Percentiles rank a stretch among this genome's conserved stretches.
Evolutionary conservation across 2,797 vertebrate genomes (phyloP).

Genomic region (Enteromius fasciolatus): DNA sequence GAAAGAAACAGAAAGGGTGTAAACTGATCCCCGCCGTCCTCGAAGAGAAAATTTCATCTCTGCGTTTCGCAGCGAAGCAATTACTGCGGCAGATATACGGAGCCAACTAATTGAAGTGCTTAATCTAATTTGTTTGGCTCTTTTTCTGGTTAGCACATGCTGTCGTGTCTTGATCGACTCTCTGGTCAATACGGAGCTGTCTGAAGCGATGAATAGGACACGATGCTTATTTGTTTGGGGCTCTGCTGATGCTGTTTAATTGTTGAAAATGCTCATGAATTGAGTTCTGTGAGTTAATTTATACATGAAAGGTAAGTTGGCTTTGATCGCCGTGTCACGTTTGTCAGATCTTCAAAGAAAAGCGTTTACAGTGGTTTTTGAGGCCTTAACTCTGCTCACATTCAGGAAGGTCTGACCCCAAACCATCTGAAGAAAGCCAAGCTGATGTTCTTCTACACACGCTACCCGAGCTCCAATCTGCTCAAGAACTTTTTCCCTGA

Average conservation of each 20-base stretch:
- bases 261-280: not conserved
- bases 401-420: slow-evolving; percentile 92
- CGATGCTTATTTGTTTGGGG: not conserved
- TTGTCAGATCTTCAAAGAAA: not conserved
- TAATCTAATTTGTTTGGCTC: slow-evolving; percentile 80
- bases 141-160: slow-evolving; percentile 82
- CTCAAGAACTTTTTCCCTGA: slow-evolving; percentile 93
- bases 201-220: slow-evolving; percentile 71
- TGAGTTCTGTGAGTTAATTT: not conserved
- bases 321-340: not conserved
- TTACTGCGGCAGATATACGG: slow-evolving; percentile 71
- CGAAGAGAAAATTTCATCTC: slow-evolving; percentile 35
- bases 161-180: slow-evolving; percentile 80
- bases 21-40: slow-evolving; percentile 16
- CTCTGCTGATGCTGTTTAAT: not conserved
- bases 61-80: slow-evolving; percentile 72
- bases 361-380: slow-evolving; percentile 2
- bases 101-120: slow-evolving; percentile 78
- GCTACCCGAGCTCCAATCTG: slow-evolving; percentile 92
- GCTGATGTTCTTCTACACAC: slow-evolving; percentile 97
- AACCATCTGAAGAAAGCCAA: slow-evolving; percentile 97
- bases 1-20: not conserved
- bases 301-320: not conserved
- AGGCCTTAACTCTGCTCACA: slow-evolving; percentile 68
- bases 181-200: slow-evolving; percentile 75